These are phyloP conservation scores for Neocloeon triangulifer DNA, from an alignment of 1,140 invertebrate genomes.

Conservation along the genomic window DNA sequence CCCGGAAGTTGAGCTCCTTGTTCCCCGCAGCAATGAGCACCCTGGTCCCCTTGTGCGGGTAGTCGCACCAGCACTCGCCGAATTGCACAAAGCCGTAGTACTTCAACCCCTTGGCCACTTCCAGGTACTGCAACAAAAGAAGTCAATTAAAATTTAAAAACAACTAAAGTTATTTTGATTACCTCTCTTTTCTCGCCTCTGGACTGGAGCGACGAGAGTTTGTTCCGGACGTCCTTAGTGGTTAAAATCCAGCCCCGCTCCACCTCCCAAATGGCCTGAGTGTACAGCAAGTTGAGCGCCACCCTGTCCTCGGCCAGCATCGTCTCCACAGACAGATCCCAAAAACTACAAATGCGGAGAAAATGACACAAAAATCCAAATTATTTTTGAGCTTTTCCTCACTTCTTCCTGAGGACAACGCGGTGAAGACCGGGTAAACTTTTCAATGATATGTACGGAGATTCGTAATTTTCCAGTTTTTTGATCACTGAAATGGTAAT, in stretches of 20 bases:
- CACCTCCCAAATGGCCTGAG: conserved; percentile 68
- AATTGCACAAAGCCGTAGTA: conserved; percentile 82
- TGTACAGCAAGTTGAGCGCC: conserved; percentile 66
- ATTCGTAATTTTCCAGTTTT: conserved; percentile 87
- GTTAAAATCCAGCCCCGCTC: conserved; percentile 63
- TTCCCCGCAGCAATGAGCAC: conserved; percentile 50
- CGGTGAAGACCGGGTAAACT: conserved; percentile 32
- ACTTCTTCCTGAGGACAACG: conserved; percentile 55
- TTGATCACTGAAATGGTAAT: conserved; percentile 38
- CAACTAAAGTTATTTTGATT: conserved; percentile 9
- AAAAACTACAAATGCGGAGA: conserved; percentile 70
- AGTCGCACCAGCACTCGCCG: conserved; percentile 49
- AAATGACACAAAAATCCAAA: conserved; percentile 10
- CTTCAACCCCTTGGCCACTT: conserved; percentile 51
- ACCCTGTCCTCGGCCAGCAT: conserved; percentile 57
- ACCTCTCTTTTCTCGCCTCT: conserved; percentile 65
- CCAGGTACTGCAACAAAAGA: conserved; percentile 46
- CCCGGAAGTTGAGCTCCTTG: conserved; percentile 49
- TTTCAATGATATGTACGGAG: conserved; percentile 74
- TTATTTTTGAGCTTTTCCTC: conserved; percentile 9
- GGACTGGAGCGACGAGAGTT: conserved; percentile 42
- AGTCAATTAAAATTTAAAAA: conserved; percentile 5
- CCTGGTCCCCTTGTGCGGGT: conserved; percentile 39
- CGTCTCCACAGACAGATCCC: conserved; percentile 65
- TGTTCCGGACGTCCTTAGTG: conserved; percentile 39